These are phyloP conservation scores for Chlorops oryzae DNA, from an alignment of 1,140 invertebrate species.

Conservation along the genomic window DNA sequence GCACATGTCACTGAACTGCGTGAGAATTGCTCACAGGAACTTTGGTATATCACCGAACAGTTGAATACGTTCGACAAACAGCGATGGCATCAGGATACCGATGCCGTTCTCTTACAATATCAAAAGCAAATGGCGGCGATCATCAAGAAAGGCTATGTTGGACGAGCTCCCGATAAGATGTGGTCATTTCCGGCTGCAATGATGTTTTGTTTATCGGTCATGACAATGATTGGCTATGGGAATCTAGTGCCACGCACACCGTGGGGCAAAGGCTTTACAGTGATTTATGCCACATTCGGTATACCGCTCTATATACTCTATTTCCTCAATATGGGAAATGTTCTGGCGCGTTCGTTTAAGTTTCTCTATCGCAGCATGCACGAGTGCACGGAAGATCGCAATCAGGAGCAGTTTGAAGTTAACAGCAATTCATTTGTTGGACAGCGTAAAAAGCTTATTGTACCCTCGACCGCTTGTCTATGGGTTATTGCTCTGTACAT, in stretches of 20 bases:
- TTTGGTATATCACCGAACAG: slow-evolving; percentile 69
- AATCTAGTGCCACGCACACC: slow-evolving; percentile 86
- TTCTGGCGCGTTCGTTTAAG: slow-evolving; percentile 69
- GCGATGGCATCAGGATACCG: slow-evolving; percentile 62
- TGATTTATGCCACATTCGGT: slow-evolving; percentile 90
- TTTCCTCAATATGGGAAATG: slow-evolving; percentile 84
- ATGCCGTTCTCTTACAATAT: slow-evolving; percentile 62
- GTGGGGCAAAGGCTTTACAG: slow-evolving; percentile 86
- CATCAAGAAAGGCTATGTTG: slow-evolving; percentile 69
- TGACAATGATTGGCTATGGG: slow-evolving; percentile 93
- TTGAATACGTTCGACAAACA: slow-evolving; percentile 72
- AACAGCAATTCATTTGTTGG: slow-evolving; percentile 27
- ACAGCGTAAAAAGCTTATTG: slow-evolving; percentile 63
- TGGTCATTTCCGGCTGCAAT: slow-evolving; percentile 81
- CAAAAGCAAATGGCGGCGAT: slow-evolving; percentile 64
- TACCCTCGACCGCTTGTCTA: slow-evolving; percentile 87
- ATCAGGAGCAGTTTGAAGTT: not conserved
- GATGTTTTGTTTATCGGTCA: slow-evolving; percentile 81
- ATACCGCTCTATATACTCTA: slow-evolving; percentile 89
- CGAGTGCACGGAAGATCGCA: slow-evolving; percentile 60
- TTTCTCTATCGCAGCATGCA: slow-evolving; percentile 74
- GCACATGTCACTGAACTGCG: slow-evolving; percentile 50
- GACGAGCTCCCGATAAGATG: slow-evolving; percentile 60
- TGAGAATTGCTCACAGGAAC: slow-evolving; percentile 53
- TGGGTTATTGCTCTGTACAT: slow-evolving; percentile 92